Evolutionary conservation across 2,888 invertebrate species (phyloP), one percentile per base, ranked within the genome.

Genomic region (Eudasyphora cyanicolor): DNA sequence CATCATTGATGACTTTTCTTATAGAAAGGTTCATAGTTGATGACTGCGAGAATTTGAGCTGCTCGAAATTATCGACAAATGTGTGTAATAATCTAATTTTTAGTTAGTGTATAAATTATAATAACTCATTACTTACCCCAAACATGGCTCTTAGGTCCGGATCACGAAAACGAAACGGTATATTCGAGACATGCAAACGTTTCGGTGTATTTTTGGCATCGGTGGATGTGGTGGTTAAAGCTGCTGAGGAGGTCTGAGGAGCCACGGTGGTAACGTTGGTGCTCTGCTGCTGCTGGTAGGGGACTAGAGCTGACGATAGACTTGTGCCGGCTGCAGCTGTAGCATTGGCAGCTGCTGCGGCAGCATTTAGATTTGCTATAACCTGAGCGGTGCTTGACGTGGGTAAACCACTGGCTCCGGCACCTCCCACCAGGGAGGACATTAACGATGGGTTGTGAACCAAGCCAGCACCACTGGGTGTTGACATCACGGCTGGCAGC

Each of bases 161-260:
- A 94, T 99, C 99, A 93, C 99, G 95, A 94, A 99, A 99, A 92
- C 99, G 95, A 94, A 99, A 99, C 90, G 99, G 99, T 94, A 99
- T 99, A 94, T 99, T 99, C 91, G 98, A 99, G 92, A 99, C 99
- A 93, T 99, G 99, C 89, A 99, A 95, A 91, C 99, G 95, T 93
- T 99, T 99, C 88, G 97, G 98, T 92, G 97, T 97, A 89, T 89
- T 92, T 88, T 92, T 94, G 94, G 92, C 90, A 89, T 95, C 94
- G 60, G 64, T 81, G 67, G 81, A 67, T 78, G 80, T 80, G 62
- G 71, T 54, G 17, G 38, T 57, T 89, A 94, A 91, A 87, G 94
- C 83, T 69, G 88, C 86, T 17, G 71, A 54, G 19, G 73, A 42
- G 19, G 57, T 32, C 89, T 94, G 91, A 87, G 94, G 85, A 75